Conservation (phyloP, 35 echinoderm and acorn worm genomes). For the Anneissia japonica region DNA sequence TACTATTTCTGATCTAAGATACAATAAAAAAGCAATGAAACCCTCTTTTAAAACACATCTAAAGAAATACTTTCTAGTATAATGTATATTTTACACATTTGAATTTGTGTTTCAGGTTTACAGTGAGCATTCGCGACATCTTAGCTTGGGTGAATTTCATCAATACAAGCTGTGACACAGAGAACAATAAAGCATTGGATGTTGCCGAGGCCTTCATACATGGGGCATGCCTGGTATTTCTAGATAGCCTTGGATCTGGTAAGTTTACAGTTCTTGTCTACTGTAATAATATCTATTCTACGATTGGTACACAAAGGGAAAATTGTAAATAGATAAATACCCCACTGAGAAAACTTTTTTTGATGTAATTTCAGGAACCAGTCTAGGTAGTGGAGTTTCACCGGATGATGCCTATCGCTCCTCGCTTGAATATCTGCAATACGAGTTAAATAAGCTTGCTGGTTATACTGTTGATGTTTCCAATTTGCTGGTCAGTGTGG, state of each 20-base stretch:
- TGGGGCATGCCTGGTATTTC: slow-evolving; percentile 89
- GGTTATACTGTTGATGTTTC: slow-evolving; percentile 75
- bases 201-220: slow-evolving; percentile 68
- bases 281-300: too few relatives aligned
- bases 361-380: slow-evolving; percentile 46
- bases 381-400: slow-evolving; percentile 16
- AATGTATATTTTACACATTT: neutral
- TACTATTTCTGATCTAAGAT: neutral
- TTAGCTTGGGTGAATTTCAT: slow-evolving; percentile 94
- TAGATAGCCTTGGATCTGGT: slow-evolving; percentile 86
- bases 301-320: too few relatives aligned
- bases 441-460: slow-evolving; percentile 56
- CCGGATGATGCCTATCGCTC: slow-evolving; percentile 32
- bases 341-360: too few relatives aligned
- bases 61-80: neutral
- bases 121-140: slow-evolving; percentile 86
- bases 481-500: slow-evolving; percentile 31
- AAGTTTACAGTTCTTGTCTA: too few relatives aligned
- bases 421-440: slow-evolving; percentile 51
- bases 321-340: too few relatives aligned
- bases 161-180: slow-evolving; percentile 60
- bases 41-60: too few relatives aligned
- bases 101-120: slow-evolving; percentile 42
- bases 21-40: too few relatives aligned
- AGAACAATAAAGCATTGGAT: slow-evolving; percentile 24